Evolutionary conservation across 2,888 invertebrate genomes (phyloP).

Genomic region (Drosophila pegasa): DNA sequence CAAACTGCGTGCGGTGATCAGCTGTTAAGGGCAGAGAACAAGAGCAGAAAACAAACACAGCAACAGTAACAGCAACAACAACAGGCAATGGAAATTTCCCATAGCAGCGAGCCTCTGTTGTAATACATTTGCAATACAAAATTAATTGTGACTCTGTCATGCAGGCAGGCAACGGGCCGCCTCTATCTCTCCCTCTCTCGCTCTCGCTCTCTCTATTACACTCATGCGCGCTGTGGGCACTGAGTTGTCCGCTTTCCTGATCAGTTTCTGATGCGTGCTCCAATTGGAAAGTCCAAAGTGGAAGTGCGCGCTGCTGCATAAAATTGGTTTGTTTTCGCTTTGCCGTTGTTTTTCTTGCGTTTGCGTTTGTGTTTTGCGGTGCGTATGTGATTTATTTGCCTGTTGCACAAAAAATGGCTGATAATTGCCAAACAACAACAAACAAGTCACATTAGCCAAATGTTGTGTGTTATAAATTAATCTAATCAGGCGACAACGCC

Average conservation of each 20-base stretch:
- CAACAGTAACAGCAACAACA: constrained; percentile 29
- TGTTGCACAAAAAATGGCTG: constrained; percentile 61
- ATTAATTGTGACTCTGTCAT: constrained; percentile 52
- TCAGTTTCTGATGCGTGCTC: constrained; percentile 57
- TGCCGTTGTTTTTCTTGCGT: constrained; percentile 29
- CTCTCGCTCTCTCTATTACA: constrained; percentile 2
- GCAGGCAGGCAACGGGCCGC: constrained; percentile 34
- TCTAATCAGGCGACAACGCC: constrained; percentile 64
- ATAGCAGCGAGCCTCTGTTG: constrained; percentile 55
- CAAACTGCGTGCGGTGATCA: constrained; percentile 50
- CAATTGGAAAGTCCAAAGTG: constrained; percentile 67
- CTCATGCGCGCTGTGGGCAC: constrained; percentile 20
- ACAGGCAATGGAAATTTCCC: constrained; percentile 70
- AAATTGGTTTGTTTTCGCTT: constrained; percentile 40
- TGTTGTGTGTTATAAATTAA: constrained; percentile 54
- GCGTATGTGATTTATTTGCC: constrained; percentile 64
- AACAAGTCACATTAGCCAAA: constrained; percentile 39
- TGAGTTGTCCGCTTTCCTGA: constrained; percentile 36
- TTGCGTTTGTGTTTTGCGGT: constrained; percentile 20
- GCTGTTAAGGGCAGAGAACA: constrained; percentile 59
- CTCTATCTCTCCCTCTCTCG: constrained; percentile 1
- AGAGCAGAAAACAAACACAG: constrained; percentile 9
- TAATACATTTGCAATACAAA: constrained; percentile 58
- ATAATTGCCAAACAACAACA: constrained; percentile 52
- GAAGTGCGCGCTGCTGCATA: constrained; percentile 52